Evolutionary conservation across 2,888 invertebrate genomes (phyloP).

Genomic region (Ormyrus rosae): DNA sequence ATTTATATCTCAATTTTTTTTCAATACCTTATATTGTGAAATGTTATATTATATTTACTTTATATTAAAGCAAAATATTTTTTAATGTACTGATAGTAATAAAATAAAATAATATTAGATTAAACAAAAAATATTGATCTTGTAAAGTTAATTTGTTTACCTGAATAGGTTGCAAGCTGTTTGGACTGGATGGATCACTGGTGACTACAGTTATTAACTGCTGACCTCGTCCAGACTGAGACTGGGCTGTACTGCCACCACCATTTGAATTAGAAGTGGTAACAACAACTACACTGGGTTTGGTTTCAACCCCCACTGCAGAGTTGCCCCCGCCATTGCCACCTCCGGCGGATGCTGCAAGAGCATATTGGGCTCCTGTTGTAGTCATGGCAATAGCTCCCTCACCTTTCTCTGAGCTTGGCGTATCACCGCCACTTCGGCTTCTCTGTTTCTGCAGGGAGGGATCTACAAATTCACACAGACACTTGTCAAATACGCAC

Average conservation of each 20-base stretch:
- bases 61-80: too few species aligned
- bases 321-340: conserved; percentile 71
- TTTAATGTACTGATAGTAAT: too few species aligned
- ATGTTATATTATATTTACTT: not conserved
- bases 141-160: conserved; percentile 58
- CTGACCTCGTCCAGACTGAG: conserved; percentile 71
- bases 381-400: conserved; percentile 75
- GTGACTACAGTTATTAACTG: conserved; percentile 74
- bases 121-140: too few species aligned
- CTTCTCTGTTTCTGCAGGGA: conserved; percentile 68
- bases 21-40: not conserved
- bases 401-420: conserved; percentile 69
- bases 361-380: conserved; percentile 75
- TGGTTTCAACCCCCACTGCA: conserved; percentile 71
- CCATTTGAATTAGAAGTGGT: conserved; percentile 73
- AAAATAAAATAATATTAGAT: too few species aligned
- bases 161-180: conserved; percentile 74
- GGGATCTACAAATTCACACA: conserved; percentile 67
- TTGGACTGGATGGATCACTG: conserved; percentile 73
- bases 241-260: conserved; percentile 68
- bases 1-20: conserved; percentile 24
- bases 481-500: conserved; percentile 29
- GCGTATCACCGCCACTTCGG: conserved; percentile 67
- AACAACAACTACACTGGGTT: conserved; percentile 72
- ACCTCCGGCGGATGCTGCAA: conserved; percentile 73